Percentiles rank a stretch among this genome's conserved stretches.
Conservation (phyloP, 2,888 invertebrate species). For the Pherbina coryleti region DNA sequence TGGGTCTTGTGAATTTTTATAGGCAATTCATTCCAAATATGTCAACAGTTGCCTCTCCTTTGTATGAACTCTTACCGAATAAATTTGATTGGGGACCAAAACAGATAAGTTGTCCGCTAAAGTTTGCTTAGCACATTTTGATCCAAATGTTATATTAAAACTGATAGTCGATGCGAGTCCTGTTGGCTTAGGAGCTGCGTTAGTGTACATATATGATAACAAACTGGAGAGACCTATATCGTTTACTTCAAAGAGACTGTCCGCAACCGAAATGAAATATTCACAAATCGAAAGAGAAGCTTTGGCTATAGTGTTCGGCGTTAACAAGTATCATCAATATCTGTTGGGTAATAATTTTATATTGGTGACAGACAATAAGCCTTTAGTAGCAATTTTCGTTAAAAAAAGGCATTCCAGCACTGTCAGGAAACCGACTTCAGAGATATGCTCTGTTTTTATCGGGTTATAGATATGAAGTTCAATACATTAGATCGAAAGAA, state of each 20-base stretch:
- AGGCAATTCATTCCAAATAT: slow-evolving; percentile 45
- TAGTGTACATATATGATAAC: too few species aligned
- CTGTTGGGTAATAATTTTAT: slow-evolving; percentile 63
- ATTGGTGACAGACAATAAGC: slow-evolving; percentile 61
- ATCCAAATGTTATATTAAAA: too few species aligned
- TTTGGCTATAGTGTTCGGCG: neutral
- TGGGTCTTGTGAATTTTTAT: neutral
- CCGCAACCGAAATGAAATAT: neutral
- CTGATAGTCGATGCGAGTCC: too few species aligned
- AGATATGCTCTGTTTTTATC: neutral
- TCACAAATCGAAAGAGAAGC: neutral
- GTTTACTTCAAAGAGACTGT: neutral
- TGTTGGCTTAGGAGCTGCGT: too few species aligned
- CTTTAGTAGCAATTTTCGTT: slow-evolving; percentile 55
- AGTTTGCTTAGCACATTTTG: too few species aligned
- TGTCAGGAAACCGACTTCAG: slow-evolving; percentile 41
- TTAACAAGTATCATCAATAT: slow-evolving; percentile 60
- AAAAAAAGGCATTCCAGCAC: slow-evolving; percentile 54
- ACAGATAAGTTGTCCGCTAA: neutral
- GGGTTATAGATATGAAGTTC: neutral
- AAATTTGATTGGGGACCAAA: neutral
- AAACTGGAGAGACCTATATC: too few species aligned
- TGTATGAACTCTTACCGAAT: slow-evolving; percentile 50
- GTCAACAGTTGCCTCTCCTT: slow-evolving; percentile 52
- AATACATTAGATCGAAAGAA: slow-evolving; percentile 37